Evolutionary conservation across 2,113 vertebrate genomes (phyloP).

Genomic region (Nicator chloris): DNA sequence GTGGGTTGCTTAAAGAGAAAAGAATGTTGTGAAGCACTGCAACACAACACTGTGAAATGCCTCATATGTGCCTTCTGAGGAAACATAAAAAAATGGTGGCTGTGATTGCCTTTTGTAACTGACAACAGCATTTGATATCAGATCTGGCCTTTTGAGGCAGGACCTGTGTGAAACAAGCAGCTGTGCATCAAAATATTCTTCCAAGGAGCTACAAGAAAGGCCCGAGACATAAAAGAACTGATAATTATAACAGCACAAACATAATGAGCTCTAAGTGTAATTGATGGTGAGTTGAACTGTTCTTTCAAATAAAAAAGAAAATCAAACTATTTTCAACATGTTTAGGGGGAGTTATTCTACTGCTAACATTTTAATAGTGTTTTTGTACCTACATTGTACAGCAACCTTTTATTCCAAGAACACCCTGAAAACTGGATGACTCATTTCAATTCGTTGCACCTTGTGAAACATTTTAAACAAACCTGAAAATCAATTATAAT

Average conservation of each 20-base stretch:
- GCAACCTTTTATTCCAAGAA: not conserved
- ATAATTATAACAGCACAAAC: conserved; percentile 44
- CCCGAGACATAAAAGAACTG: conserved; percentile 41
- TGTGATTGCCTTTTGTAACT: not conserved
- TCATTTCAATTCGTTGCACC: conserved; percentile 39
- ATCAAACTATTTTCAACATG: not conserved
- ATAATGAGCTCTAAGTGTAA: conserved; percentile 17
- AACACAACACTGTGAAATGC: not conserved
- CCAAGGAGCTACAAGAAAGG: conserved; percentile 44
- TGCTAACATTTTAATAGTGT: not conserved
- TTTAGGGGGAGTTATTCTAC: not conserved
- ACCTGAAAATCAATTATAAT: conserved; percentile 45
- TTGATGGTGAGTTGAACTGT: conserved; percentile 9
- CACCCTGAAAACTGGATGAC: conserved; percentile 3
- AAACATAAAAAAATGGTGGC: not conserved
- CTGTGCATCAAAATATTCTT: conserved; percentile 31
- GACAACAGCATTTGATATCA: not conserved
- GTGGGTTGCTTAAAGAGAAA: not conserved
- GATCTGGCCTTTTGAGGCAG: not conserved
- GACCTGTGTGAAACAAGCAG: conserved; percentile 43
- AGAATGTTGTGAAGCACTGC: not conserved
- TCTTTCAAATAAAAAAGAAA: conserved; percentile 17
- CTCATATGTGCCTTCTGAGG: not conserved
- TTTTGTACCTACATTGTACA: not conserved
- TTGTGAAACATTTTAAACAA: conserved; percentile 51